Percentiles rank a stretch among this genome's conserved stretches.
phyloP scores from a whole-genome alignment of 2,797 vertebrate species.

The Eutrigla gurnardus region DNA sequence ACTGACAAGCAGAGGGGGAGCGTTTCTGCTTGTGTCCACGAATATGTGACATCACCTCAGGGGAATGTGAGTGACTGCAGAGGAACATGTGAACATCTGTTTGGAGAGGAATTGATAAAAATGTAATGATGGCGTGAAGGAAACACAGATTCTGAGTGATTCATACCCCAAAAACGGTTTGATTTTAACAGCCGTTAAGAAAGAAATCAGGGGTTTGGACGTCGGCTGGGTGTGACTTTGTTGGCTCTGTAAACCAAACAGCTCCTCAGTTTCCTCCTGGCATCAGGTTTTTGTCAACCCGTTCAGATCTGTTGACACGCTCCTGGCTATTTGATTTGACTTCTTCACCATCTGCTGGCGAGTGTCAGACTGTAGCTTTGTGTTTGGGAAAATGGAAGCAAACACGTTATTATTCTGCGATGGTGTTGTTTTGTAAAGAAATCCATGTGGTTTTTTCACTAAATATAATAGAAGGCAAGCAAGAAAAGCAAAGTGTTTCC shows the following conservation, averaged over 20 bases:
- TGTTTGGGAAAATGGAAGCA: neutral
- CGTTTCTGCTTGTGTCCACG: constrained; percentile 36
- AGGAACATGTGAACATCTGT: constrained; percentile 64
- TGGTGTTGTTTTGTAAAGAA: neutral
- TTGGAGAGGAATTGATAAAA: constrained; percentile 50
- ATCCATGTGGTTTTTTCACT: neutral
- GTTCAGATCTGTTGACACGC: constrained; percentile 18
- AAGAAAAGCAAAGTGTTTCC: neutral
- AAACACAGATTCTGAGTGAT: constrained; percentile 20
- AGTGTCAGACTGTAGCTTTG: constrained; percentile 1
- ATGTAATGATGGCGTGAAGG: constrained; percentile 31
- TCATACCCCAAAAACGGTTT: too few relatives aligned
- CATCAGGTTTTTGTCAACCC: constrained; percentile 17
- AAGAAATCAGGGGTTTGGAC: neutral
- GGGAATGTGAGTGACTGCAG: constrained; percentile 54
- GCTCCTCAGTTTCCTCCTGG: constrained; percentile 38
- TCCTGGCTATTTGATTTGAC: constrained; percentile 22
- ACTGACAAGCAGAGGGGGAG: constrained; percentile 8
- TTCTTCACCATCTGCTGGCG: constrained; percentile 24
- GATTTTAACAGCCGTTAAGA: constrained; percentile 14
- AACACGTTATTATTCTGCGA: neutral
- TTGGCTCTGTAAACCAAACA: constrained; percentile 18
- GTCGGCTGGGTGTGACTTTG: constrained; percentile 8
- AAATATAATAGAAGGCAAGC: neutral
- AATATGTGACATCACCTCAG: constrained; percentile 51